Conservation (phyloP, 2,113 vertebrate genomes). For the Rhombomys opimus region DNA sequence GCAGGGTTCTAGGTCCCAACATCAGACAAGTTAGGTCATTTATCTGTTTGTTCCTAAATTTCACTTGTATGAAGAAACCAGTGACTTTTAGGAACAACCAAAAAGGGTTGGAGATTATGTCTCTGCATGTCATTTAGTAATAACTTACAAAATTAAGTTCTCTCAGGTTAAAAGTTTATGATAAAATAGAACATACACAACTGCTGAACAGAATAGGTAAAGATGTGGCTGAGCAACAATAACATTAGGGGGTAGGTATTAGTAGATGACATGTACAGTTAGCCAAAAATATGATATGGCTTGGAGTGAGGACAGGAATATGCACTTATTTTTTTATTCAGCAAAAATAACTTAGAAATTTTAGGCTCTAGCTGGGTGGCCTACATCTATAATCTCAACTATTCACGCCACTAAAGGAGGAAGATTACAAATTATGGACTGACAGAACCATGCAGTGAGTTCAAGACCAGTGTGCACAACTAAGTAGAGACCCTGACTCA, state of each 20-base stretch:
- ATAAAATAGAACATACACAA: constrained; percentile 15
- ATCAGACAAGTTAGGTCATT: constrained; percentile 8
- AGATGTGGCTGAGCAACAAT: neutral
- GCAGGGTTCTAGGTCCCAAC: neutral
- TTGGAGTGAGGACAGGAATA: neutral
- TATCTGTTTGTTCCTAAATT: constrained; percentile 35
- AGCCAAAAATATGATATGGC: neutral
- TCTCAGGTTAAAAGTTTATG: neutral
- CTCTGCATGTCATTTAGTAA: constrained; percentile 39
- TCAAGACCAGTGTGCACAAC: neutral
- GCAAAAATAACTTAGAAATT: constrained; percentile 49
- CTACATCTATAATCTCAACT: neutral
- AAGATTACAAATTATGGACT: neutral
- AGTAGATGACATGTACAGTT: neutral
- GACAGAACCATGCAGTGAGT: neutral
- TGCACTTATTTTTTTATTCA: neutral
- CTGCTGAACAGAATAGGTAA: neutral
- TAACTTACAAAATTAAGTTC: constrained; percentile 49
- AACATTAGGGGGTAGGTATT: neutral
- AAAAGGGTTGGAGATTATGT: constrained; percentile 54
- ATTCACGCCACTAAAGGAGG: neutral
- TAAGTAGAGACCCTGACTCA: neutral
- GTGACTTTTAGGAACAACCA: neutral
- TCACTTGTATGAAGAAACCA: constrained; percentile 44
- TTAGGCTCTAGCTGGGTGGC: neutral